phyloP scores from a whole-genome alignment of 2,113 vertebrate species.

The Monarcha castaneiventris region DNA sequence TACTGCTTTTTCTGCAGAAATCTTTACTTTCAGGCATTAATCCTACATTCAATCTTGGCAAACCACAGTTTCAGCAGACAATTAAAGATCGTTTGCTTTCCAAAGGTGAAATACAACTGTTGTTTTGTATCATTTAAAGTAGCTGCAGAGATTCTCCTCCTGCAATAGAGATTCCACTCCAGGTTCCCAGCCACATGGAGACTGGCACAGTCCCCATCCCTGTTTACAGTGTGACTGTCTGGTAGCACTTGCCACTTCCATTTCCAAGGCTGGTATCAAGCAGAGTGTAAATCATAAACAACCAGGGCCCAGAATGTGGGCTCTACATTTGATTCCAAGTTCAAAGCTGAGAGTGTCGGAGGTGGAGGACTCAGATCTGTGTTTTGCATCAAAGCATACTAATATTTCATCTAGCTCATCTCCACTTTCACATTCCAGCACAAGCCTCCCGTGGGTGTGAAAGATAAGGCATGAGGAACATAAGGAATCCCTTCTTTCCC shows the following conservation, averaged over 20 bases:
- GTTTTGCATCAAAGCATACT: neutral
- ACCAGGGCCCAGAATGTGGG: neutral
- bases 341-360: neutral
- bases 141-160: neutral
- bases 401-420: neutral
- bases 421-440: neutral
- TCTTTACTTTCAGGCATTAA: neutral
- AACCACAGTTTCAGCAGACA: neutral
- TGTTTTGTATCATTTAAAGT: neutral
- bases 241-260: neutral
- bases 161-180: neutral
- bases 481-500: neutral
- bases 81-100: neutral
- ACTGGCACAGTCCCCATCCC: neutral
- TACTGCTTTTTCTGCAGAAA: neutral
- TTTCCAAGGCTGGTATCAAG: neutral
- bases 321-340: neutral
- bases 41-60: neutral
- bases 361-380: neutral
- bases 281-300: neutral
- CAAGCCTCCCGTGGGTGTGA: neutral
- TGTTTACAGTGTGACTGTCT: neutral
- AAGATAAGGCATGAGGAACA: neutral
- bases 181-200: neutral
- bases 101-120: neutral